Evolutionary conservation across 1,140 invertebrate genomes (phyloP), one percentile per base, ranked within the genome.

Genomic region (Matsumurasca onukii): DNA sequence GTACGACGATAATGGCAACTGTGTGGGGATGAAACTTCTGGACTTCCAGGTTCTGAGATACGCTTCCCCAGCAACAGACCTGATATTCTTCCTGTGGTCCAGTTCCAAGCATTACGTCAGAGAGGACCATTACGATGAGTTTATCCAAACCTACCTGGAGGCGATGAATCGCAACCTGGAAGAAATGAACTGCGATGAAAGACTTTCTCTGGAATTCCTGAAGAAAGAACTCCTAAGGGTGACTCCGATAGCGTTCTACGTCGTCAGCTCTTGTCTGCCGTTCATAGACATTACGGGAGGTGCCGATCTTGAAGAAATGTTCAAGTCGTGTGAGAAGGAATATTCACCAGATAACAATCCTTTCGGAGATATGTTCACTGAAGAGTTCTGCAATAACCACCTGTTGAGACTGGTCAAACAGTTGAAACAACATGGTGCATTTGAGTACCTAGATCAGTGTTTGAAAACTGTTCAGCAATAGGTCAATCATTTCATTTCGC

Each of bases 41-140:
- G 87, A 89, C 71, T 86, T 87, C 65, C 87, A 89, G 77, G 81
- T 84, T 22, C 82, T 82, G 31, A 72, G 82, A 15, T 82, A 83
- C 51, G 76, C 78, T 12, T 86, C 82, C 22, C 77, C 84, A 3
- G 63, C 81, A 0, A 77, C 83, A 2, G 87, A 89, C 73, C 64
- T 89, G 2, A 73, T 83, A 0, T 88, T 88, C 64, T 82, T 86
- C 49, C 66, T 89, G 0, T 81, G 82, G n/a, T 82, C 82, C 0
- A 87, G 85, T 67, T 76, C 9, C 73, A 79, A 13, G 5, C 15
- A 63, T 20, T 13, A 63, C 39, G 61, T 63, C 15, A 31, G 31
- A 27, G 3, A 15, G 3, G 2, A 20, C 27, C 31, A 25, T 15
- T n/a, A 34, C 13, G 30, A 34, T 34, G 30, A 63, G 25, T 34